phyloP scores from a whole-genome alignment of 2,797 vertebrate genomes.

The Coracias cyanogaster region DNA sequence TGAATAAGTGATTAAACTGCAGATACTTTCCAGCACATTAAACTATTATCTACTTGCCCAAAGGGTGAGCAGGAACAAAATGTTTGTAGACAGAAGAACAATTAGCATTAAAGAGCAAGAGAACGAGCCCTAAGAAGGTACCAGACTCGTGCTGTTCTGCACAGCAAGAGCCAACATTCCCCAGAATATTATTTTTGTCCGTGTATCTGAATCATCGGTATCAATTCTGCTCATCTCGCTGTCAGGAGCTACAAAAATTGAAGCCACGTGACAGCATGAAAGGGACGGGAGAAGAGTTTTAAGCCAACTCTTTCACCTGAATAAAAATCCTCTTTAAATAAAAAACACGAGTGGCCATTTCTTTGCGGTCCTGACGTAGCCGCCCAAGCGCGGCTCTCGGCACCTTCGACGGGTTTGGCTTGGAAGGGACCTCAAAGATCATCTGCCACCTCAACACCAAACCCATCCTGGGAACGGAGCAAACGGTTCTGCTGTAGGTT shows the following conservation, averaged over 20 bases:
- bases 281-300: neutral
- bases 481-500: neutral
- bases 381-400: neutral
- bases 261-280: neutral
- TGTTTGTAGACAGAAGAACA: neutral
- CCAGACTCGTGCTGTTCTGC: fast-evolving
- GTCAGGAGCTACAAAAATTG: neutral
- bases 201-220: neutral
- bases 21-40: neutral
- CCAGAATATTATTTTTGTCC: neutral
- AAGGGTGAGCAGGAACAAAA: neutral
- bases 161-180: neutral
- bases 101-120: neutral
- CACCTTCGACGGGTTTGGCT: too few species aligned
- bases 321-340: too few species aligned
- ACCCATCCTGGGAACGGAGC: fast-evolving
- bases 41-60: neutral
- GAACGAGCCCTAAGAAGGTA: neutral
- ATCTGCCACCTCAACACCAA: neutral
- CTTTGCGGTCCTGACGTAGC: fast-evolving
- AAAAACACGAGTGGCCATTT: fast-evolving
- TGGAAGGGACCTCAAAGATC: too few species aligned
- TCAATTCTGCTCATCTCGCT: neutral
- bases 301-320: neutral
- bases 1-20: neutral